phyloP scores from a whole-genome alignment of 2,113 vertebrate genomes.

The Otolemur garnettii region DNA sequence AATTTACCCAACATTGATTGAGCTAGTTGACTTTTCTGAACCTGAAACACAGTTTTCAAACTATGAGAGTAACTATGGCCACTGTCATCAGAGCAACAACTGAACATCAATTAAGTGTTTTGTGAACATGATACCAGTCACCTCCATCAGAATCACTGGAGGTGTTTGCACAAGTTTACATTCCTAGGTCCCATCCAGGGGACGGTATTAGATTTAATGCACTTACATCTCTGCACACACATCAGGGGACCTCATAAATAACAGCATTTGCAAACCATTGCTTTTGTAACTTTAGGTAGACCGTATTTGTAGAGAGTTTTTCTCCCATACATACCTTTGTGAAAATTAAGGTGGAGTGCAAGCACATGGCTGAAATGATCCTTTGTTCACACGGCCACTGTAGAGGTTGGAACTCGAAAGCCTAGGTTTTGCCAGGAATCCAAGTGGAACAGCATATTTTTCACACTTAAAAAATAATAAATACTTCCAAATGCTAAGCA shows the following conservation, averaged over 20 bases:
- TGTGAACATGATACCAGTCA: neutral
- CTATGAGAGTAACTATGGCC: neutral
- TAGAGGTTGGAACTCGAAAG: neutral
- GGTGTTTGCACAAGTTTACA: neutral
- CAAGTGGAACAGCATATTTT: neutral
- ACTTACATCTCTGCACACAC: neutral
- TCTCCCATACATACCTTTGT: neutral
- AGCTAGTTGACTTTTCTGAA: neutral
- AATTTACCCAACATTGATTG: neutral
- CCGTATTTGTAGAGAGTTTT: neutral
- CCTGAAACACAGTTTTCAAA: constrained; percentile 5
- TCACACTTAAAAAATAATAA: constrained; percentile 11
- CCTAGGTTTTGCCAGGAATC: neutral
- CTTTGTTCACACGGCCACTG: neutral
- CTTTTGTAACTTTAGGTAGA: neutral
- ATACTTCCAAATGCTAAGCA: neutral
- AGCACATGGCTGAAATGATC: neutral
- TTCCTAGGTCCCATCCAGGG: neutral
- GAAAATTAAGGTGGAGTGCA: neutral
- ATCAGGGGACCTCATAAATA: neutral
- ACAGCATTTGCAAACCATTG: neutral
- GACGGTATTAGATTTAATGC: neutral
- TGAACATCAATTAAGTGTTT: neutral
- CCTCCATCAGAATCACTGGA: neutral
- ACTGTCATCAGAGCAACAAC: neutral